Evolutionary conservation across 2,888 invertebrate genomes (phyloP), one percentile per base, ranked within the genome.

Genomic region (Ischnus inquisitorius): DNA sequence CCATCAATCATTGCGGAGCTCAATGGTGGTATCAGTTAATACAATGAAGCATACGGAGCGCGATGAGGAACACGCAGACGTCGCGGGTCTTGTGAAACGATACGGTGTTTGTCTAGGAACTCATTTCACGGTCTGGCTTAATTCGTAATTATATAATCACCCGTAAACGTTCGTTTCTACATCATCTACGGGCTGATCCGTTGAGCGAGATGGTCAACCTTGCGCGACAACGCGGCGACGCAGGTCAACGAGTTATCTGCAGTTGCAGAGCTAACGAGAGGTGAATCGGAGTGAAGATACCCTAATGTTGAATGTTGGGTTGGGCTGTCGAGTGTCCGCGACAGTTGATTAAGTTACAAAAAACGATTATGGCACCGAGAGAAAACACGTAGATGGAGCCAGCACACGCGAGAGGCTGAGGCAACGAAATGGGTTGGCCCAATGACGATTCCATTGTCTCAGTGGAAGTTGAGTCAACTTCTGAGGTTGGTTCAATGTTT

Each of bases 71-170:
- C 41, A 10, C 67, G 51, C n/a, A 6, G 19, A 65, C 46, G 22
- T n/a, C 14, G 6, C n/a, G 1, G 14, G 3, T 14, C 60, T 64
- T 68, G 16, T 41, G 69, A 75, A 74, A 68, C 68, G 71, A 54
- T 34, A 54, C 16, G 68, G 43, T 81, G 72, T 78, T 84, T 81
- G 81, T 64, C 84, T 41, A 75, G 48, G 64, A 65, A 84, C 64
- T 71, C 43, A 75, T 81, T 84, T 75, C 69, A 75, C 74, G 80
- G 68, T 81, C 60, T 41, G 43, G 48, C 43, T 75, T 79, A 65
- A 84, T 84, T 81, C 71, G 71, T 81, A 81, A 81, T 84, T 79
- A 39, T 64, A 65, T 79, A 81, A 84, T 81, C 62, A 60, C 84
- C 19, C 22, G 68, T 78, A 79, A 81, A 81, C 71, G 74, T 62